These are phyloP conservation scores for Lepilemur septentrionalis DNA, from an alignment of 2,797 vertebrate species.

Conservation along the genomic window DNA sequence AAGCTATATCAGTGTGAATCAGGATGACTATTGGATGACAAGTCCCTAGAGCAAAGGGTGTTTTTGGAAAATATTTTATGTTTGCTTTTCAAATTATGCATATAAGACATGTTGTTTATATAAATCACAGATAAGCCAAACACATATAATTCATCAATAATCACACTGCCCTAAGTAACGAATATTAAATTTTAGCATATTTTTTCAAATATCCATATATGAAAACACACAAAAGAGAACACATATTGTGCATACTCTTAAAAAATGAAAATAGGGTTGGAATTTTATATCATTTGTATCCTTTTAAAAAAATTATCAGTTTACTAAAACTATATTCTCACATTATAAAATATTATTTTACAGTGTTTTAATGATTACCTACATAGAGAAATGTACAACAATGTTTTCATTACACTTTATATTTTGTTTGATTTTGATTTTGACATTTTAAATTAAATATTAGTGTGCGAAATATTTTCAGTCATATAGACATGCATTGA, in stretches of 20 bases:
- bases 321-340: background rate
- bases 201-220: background rate
- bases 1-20: background rate
- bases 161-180: background rate
- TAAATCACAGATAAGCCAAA: background rate
- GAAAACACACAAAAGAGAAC: background rate
- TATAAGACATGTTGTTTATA: background rate
- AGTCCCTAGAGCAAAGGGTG: background rate
- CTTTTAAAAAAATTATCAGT: background rate
- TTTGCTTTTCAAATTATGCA: constrained; percentile 20
- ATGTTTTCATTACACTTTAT: background rate
- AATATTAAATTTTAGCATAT: background rate
- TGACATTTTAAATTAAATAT: constrained; percentile 47
- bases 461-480: constrained; percentile 15
- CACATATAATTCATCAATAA: background rate
- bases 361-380: background rate
- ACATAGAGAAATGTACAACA: background rate
- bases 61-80: constrained; percentile 9
- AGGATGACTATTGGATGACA: background rate
- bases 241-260: background rate
- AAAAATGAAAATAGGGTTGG: background rate
- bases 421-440: background rate
- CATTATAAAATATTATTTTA: background rate
- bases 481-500: background rate
- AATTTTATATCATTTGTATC: background rate